Conservation (phyloP, 2,113 vertebrate genomes). For the Struthidea cinerea region DNA sequence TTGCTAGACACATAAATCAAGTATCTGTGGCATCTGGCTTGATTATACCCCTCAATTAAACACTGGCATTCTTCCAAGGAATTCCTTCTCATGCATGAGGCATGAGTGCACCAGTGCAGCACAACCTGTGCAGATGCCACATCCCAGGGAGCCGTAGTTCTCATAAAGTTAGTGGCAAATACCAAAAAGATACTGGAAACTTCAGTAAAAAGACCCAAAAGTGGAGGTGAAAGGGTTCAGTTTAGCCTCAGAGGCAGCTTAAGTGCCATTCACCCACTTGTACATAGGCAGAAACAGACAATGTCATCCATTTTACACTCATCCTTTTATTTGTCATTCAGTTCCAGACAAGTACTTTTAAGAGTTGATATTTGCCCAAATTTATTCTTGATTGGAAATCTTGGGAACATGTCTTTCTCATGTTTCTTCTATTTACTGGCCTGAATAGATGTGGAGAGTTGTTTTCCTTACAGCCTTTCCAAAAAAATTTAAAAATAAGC, state of each 20-base stretch:
- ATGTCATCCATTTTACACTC: background rate
- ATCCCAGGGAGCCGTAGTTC: fast-evolving
- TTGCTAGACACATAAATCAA: background rate
- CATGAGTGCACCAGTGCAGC: background rate
- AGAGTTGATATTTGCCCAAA: background rate
- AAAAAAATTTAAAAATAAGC: background rate
- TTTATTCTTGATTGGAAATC: background rate
- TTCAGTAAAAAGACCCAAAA: background rate
- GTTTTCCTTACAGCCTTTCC: background rate
- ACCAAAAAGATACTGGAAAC: background rate
- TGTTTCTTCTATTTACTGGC: background rate
- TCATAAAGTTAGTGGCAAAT: background rate
- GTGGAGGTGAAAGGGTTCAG: background rate
- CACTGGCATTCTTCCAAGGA: background rate
- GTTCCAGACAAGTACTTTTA: background rate
- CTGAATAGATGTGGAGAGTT: background rate
- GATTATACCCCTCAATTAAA: background rate
- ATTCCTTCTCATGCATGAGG: background rate
- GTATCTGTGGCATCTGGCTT: background rate
- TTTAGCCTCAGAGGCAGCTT: background rate
- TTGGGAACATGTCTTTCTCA: background rate
- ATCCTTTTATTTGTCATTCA: background rate
- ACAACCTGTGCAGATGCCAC: background rate
- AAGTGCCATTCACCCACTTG: background rate
- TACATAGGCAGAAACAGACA: background rate